Base-by-base conservation (phyloP, 2,888 invertebrate species). In the Antheraea assamensis region DNA sequence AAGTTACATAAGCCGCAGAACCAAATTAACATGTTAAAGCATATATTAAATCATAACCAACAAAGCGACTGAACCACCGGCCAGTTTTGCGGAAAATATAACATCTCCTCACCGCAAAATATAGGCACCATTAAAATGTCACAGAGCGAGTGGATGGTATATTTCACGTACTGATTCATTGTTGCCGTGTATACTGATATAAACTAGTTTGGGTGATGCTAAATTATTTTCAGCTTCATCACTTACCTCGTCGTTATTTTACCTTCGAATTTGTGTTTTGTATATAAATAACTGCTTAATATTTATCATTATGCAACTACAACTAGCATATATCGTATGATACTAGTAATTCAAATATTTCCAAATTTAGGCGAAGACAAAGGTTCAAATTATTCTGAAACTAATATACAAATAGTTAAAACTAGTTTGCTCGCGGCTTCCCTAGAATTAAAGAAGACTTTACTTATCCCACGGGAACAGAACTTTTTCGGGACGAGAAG, bases 81-180 rank as follows among this genome's bases (percentile, higher is more conserved):
- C 82, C 81, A 86, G 85, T 86, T 85, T 83, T 82, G 85, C 74
- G 68, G 80, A 85, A 86, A 87, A 88, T 88, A 87, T 88, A 87
- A 85, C 85, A 85, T 85, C 85, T 83, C 80, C 76, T 74, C 21
- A 79, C 86, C 85, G 80, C 86, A 81, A 90, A 88, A 91, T 89
- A 90, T 87, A 85, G 83, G 79, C 75, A 80, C 85, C 82, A 86
- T 88, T 86, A 87, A 88, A 87, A 83, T 83, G 86, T 87, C 87
- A 84, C 82, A 77, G 78, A 72, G 76, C 74, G 78, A 78, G 79
- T 80, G 81, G 81, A 80, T 75, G 78, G 75, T 72, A 78, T 79
- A 82, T 80, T 80, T 82, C 79, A 79, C 78, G 74, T 61, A 74
- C 73, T 73, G 73, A 73, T 71, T 74, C 66, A 71, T 72, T 47